Evolutionary conservation across 2,888 invertebrate genomes (phyloP), one percentile per base, ranked within the genome.

Genomic region (Chalcis sispes): DNA sequence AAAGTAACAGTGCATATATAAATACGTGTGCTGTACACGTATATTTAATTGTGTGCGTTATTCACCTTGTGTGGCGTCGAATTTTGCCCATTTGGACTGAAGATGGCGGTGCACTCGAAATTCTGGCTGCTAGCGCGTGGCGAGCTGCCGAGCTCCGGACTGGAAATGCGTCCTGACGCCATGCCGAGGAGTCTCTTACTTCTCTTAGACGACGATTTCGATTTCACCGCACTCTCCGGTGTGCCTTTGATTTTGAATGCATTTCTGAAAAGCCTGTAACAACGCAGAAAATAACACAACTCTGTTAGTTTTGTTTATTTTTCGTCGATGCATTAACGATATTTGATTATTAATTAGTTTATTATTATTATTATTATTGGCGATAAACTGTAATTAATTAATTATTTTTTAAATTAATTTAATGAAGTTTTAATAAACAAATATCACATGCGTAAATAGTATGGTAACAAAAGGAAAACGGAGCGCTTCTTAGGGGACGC

Each of bases 261-360:
- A 86, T 86, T 85, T 82, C 86, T 84, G 79, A 88, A 88, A 25
- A 88, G 84, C 56, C 88, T 88, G 83, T 2, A 77, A 75, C 13
- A 13, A 67, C 71, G 62, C 59, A 58, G 59, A 0, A 48, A 70
- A n/a, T n/a, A 65, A 74, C 8, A 40, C 52, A 56, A 18, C 29
- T n/a, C 1, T 2, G 25, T 72, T 61, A 76, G 59, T 27, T 52
- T 52, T 50, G 4, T 25, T 20, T 23, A 5, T 46, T 32, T 46
- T 32, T 18, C 40, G 23, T 46, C 13, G 15, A 5, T 8, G 7
- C 46, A 27, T 48, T 20, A 61, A 13, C 27, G 29, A 29, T 29
- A 7, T 7, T 36, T 13, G 15, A 13, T 42, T 4, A 2, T 13
- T 42, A 13, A 42, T 42, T 42, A 2, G 15, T 42, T 8, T 13